Evolutionary conservation across 2,113 vertebrate species (phyloP).

Genomic region (Poeciliopsis retropinna): DNA sequence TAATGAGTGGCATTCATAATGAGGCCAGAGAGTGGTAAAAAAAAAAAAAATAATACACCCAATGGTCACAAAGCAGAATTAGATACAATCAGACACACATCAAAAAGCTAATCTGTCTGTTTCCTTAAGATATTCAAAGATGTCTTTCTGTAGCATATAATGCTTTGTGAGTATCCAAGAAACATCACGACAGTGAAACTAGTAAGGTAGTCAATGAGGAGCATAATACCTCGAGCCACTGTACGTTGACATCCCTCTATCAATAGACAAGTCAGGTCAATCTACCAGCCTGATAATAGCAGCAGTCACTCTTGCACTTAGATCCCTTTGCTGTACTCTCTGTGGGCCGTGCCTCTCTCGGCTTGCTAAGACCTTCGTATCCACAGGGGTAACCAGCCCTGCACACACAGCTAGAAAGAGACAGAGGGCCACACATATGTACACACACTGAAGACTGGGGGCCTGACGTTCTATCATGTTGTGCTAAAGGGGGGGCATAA

Average conservation of each 20-base stretch:
- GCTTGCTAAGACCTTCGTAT: conserved; percentile 57
- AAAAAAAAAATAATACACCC: conserved; percentile 55
- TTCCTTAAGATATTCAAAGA: conserved; percentile 38
- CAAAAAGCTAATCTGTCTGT: conserved; percentile 29
- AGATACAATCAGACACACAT: conserved; percentile 69
- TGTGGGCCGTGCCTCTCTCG: conserved; percentile 55
- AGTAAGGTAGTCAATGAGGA: conserved; percentile 51
- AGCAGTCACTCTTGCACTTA: conserved; percentile 64
- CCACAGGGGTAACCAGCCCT: conserved; percentile 56
- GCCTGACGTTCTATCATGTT: conserved; percentile 83
- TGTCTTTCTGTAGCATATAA: conserved; percentile 17
- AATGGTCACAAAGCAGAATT: conserved; percentile 55
- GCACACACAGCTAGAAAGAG: conserved; percentile 47
- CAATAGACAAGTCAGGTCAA: conserved; percentile 69
- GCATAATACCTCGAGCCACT: conserved; percentile 58
- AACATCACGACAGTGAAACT: conserved; percentile 40
- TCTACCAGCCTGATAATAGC: conserved; percentile 75
- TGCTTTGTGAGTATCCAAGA: conserved; percentile 19
- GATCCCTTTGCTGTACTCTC: conserved; percentile 60
- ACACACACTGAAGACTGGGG: conserved; percentile 56
- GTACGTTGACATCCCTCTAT: conserved; percentile 65
- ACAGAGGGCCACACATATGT: conserved; percentile 40
- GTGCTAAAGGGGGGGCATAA: conserved; percentile 85
- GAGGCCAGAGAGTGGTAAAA: conserved; percentile 39
- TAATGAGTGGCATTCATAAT: conserved; percentile 25